Base-by-base conservation (phyloP, 1,140 invertebrate genomes). In the Dufourea novaeangliae region DNA sequence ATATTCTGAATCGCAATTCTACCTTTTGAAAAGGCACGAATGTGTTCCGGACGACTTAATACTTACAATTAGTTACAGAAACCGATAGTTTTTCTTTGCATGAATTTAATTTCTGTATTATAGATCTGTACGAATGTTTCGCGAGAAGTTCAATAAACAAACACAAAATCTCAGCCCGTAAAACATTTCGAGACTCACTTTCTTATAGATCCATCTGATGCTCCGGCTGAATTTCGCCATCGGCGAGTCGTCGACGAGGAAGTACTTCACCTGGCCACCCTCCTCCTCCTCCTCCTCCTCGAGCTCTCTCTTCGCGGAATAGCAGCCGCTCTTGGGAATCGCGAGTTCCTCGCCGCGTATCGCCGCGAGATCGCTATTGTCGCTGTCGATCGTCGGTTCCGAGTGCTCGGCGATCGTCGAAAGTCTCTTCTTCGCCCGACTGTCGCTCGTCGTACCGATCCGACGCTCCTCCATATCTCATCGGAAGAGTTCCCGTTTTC, bases 181-280 rank as follows among this genome's bases (percentile, higher is more conserved):
- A 76, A 29, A 27, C 52, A 20, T 27, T 54, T 73, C 25, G 39
- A 39, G 69, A 89, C 88, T 88, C 75, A 91, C 89, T 85, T 90
- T 90, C 80, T 90, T 88, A 72, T 87, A 86, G 85, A 87, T 85
- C 89, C 88, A 89, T 80, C 89, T 91, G 82, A 86, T 80, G 80
- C 87, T 86, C 2, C 86, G 83, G n/a, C 83, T 79, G 68, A 90
- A 90, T 66, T 86, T 88, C 32, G 82, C 89, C 87, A 87, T 88
- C 46, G 88, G 89, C 63, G 88, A 88, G 77, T 90, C 87, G 71
- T 91, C 89, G 37, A 88, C 70, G 29, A 90, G 86, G 80, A 87
- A 90, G 66, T 88, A 88, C 78, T 89, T 75, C 22, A 88, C 87
- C 34, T 80, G 79, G 56, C 57, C 64, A 68, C 22, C 59, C 44